Conservation (phyloP, 2,797 vertebrate species). For the Chelonia mydas region DNA sequence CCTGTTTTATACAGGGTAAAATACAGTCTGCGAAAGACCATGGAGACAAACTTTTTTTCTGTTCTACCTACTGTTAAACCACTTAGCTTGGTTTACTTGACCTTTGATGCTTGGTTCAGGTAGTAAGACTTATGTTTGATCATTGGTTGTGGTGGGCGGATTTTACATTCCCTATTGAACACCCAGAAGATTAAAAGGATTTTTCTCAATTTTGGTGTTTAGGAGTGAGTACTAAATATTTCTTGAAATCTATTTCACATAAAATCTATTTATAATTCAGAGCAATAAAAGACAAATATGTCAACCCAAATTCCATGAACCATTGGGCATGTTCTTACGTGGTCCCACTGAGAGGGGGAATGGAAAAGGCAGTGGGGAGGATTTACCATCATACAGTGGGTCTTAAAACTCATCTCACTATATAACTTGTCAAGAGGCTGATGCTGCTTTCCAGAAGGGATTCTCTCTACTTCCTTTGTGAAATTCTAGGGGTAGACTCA, state of each 20-base stretch:
- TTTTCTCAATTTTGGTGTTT: background rate
- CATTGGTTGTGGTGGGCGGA: background rate
- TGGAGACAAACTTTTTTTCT: background rate
- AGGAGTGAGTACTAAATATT: background rate
- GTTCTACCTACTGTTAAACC: background rate
- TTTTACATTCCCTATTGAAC: background rate
- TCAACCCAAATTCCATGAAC: background rate
- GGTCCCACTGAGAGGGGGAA: background rate
- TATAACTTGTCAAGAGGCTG: background rate
- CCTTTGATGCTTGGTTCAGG: background rate
- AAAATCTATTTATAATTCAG: background rate
- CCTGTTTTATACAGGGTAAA: background rate
- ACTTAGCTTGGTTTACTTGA: background rate
- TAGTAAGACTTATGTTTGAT: background rate
- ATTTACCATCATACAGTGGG: background rate
- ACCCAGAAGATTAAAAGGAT: background rate
- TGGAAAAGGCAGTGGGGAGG: background rate
- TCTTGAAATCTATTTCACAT: background rate
- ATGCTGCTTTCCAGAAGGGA: background rate
- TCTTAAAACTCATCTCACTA: background rate
- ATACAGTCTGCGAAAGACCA: fast-evolving
- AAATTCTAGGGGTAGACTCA: background rate
- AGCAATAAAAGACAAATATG: background rate
- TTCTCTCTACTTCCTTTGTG: background rate
- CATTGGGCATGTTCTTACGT: background rate